phyloP scores from a whole-genome alignment of 2,888 invertebrate species.

The Drosophila silvestris region DNA sequence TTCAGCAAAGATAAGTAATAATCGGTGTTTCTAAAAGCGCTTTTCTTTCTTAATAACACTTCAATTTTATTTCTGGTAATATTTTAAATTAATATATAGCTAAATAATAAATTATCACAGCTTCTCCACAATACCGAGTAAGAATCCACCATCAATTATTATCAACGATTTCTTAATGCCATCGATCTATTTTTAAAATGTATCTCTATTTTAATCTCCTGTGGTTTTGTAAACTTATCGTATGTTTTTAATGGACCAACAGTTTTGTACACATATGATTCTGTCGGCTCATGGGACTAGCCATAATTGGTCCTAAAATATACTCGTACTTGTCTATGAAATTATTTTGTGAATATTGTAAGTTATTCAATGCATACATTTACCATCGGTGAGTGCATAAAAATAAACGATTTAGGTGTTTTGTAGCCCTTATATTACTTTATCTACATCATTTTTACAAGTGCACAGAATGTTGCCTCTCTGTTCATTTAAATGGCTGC shows the following conservation, averaged over 20 bases:
- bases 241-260: constrained; percentile 29
- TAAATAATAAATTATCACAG: neutral
- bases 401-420: constrained; percentile 35
- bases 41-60: neutral
- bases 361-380: constrained; percentile 48
- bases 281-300: constrained; percentile 1
- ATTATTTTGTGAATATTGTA: constrained; percentile 62
- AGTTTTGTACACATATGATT: constrained; percentile 9
- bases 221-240: neutral
- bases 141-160: neutral
- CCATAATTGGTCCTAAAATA: constrained; percentile 68
- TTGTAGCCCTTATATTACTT: constrained; percentile 27
- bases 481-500: constrained; percentile 53
- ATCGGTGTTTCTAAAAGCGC: neutral
- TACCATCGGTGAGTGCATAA: constrained; percentile 28
- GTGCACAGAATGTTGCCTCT: constrained; percentile 17
- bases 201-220: neutral
- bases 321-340: constrained; percentile 55
- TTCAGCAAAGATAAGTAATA: too few species aligned
- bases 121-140: too few species aligned
- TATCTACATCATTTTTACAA: constrained; percentile 21
- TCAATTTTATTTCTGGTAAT: neutral
- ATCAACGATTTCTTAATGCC: neutral
- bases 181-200: constrained; percentile 7
- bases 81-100: neutral